Evolutionary conservation across 2,888 invertebrate genomes (phyloP).

Genomic region (Drosophila algonquin): DNA sequence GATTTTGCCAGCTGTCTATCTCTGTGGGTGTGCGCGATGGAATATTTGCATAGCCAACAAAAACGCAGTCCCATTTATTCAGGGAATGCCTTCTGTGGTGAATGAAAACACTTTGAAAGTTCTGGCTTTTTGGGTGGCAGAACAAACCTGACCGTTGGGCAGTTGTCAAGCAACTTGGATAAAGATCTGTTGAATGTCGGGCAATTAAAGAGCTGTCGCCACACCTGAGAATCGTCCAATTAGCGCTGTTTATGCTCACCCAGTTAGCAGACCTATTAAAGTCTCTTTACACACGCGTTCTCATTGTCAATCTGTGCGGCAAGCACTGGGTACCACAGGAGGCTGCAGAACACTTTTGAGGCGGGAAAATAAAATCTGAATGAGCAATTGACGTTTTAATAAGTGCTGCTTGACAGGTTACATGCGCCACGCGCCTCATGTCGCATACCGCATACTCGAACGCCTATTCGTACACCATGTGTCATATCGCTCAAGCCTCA

Average conservation of each 20-base stretch:
- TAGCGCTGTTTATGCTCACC: constrained; percentile 50
- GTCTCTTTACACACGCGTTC: constrained; percentile 25
- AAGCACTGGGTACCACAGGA: not conserved
- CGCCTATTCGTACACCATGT: not conserved
- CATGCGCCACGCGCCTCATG: too few relatives aligned
- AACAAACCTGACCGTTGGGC: not conserved
- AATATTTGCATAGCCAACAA: too few relatives aligned
- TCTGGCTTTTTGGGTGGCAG: not conserved
- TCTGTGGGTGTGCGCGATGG: too few relatives aligned
- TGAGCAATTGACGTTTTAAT: constrained; percentile 64
- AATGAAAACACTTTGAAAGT: not conserved
- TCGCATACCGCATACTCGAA: not conserved
- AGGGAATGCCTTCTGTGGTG: constrained; percentile 35
- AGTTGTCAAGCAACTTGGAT: constrained; percentile 3
- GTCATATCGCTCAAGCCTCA: not conserved
- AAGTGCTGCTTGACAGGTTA: too few relatives aligned
- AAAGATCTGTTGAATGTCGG: constrained; percentile 5
- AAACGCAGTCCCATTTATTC: constrained; percentile 28
- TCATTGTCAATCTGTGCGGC: constrained; percentile 32
- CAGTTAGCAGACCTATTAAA: constrained; percentile 47
- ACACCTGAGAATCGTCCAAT: constrained; percentile 39
- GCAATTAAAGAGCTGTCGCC: constrained; percentile 24
- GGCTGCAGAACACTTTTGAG: constrained; percentile 19
- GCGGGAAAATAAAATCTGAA: constrained; percentile 47
- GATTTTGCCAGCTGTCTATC: too few relatives aligned